phyloP scores from a whole-genome alignment of 2,888 invertebrate genomes.

The Drosophila mulleri region DNA sequence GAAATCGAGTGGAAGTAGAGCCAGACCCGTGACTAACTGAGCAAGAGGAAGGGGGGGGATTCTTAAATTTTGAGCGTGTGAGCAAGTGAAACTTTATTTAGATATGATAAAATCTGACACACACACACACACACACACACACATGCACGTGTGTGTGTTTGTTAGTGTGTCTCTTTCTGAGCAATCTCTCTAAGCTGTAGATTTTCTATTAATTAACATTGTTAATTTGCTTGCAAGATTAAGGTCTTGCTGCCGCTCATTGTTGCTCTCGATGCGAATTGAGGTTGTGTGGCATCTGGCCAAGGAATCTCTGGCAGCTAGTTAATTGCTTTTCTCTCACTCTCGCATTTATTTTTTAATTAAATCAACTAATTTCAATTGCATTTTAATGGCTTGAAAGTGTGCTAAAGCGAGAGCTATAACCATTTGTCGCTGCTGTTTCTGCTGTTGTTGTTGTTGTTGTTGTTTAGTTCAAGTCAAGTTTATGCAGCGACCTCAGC shows the following conservation, averaged over 20 bases:
- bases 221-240: conserved; percentile 70
- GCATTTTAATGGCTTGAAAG: conserved; percentile 53
- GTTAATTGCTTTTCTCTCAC: conserved; percentile 36
- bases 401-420: conserved; percentile 42
- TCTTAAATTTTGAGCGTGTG: conserved; percentile 61
- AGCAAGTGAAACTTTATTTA: conserved; percentile 71
- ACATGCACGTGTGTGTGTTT: neutral
- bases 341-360: conserved; percentile 46
- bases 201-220: conserved; percentile 78
- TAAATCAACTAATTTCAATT: conserved; percentile 50
- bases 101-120: conserved; percentile 68
- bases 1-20: conserved; percentile 58
- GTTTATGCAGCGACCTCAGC: conserved; percentile 33
- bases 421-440: neutral
- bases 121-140: neutral
- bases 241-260: conserved; percentile 51
- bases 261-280: conserved; percentile 45
- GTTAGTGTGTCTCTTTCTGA: neutral
- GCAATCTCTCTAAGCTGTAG: conserved; percentile 28
- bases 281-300: conserved; percentile 33
- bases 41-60: conserved; percentile 24
- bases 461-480: conserved; percentile 15
- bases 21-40: conserved; percentile 57
- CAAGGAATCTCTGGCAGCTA: conserved; percentile 26
- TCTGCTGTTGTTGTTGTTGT: neutral